phyloP scores from a whole-genome alignment of 2,113 vertebrate species.

The Tautogolabrus adspersus region DNA sequence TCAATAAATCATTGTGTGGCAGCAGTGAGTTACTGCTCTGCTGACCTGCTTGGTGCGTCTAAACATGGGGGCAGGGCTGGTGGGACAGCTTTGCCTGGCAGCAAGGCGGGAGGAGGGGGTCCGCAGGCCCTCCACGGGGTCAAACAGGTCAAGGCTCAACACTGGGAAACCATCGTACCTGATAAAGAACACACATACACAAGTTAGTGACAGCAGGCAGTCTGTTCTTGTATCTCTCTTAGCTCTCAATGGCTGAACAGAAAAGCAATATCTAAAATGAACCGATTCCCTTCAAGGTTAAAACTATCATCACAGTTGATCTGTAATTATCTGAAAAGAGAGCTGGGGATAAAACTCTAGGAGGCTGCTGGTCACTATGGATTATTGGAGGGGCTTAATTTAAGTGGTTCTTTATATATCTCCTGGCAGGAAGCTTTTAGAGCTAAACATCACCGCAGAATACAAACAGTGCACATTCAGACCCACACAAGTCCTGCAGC shows the following conservation, averaged over 20 bases:
- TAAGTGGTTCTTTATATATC: not conserved
- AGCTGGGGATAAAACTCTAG: not conserved
- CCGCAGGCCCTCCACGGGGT: constrained; percentile 88
- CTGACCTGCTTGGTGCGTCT: constrained; percentile 97
- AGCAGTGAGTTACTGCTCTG: not conserved
- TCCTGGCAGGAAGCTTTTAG: not conserved
- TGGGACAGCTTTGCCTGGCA: constrained; percentile 90
- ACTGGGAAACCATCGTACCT: constrained; percentile 97
- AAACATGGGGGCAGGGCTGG: constrained; percentile 95
- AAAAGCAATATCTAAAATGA: not conserved
- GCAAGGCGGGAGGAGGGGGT: constrained; percentile 84
- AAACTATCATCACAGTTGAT: not conserved
- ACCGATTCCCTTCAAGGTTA: not conserved
- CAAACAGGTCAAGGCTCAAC: constrained; percentile 91
- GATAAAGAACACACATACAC: constrained; percentile 53
- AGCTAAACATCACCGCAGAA: not conserved
- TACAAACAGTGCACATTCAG: not conserved
- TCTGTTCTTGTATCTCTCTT: too few species aligned
- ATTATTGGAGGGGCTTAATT: not conserved
- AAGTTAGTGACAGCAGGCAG: not conserved
- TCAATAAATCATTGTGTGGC: not conserved
- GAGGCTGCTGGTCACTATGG: not conserved
- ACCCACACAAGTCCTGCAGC: not conserved
- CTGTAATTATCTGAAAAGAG: not conserved
- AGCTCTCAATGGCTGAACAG: not conserved